These are phyloP conservation scores for Sander lucioperca DNA, from an alignment of 2,113 vertebrate species.

Conservation along the genomic window DNA sequence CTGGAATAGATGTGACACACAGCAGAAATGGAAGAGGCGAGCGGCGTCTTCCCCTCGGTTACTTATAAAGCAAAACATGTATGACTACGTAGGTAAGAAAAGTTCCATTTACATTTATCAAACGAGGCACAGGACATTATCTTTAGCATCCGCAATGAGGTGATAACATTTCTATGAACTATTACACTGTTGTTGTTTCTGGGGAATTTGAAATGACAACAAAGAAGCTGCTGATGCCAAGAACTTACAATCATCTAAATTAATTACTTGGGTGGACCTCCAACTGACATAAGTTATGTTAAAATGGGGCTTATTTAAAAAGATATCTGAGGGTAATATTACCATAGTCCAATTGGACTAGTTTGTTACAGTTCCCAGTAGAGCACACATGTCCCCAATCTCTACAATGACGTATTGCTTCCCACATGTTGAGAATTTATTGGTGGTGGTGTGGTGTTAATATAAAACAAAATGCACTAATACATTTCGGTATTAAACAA, in stretches of 20 bases:
- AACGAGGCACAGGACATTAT: neutral
- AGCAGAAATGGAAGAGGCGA: neutral
- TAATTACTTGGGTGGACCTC: neutral
- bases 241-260: constrained; percentile 1
- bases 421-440: constrained; percentile 5
- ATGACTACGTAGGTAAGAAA: neutral
- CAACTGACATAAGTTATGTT: neutral
- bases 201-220: neutral
- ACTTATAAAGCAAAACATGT: constrained; percentile 11
- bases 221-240: neutral
- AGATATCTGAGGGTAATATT: neutral
- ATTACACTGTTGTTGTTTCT: neutral
- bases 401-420: neutral
- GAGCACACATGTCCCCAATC: constrained; percentile 9
- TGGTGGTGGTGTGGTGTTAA: neutral
- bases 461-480: neutral
- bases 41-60: neutral
- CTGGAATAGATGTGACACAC: constrained; percentile 29
- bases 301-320: neutral
- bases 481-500: neutral
- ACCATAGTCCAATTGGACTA: neutral
- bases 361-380: neutral
- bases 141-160: neutral
- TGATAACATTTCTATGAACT: constrained; percentile 1
- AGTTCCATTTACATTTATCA: neutral